These are phyloP conservation scores for Carassius gibelio DNA, from an alignment of 2,113 vertebrate species.

Conservation along the genomic window DNA sequence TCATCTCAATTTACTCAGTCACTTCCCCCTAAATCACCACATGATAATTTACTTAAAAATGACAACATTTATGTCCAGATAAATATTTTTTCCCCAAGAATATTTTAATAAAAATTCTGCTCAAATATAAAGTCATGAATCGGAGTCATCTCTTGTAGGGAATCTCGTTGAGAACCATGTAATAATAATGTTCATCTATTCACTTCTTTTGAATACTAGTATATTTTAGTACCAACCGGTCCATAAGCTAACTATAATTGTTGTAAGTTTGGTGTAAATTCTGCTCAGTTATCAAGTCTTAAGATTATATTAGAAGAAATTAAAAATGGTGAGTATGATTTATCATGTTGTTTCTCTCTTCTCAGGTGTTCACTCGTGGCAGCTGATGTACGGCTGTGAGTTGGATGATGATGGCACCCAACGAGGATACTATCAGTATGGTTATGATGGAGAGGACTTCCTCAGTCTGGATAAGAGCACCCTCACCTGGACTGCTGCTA, in stretches of 20 bases:
- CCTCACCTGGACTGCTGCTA: background rate
- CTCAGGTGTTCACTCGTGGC: background rate
- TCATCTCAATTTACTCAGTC: no score
- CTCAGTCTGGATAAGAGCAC: background rate
- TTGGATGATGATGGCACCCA: background rate
- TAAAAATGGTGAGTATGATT: background rate
- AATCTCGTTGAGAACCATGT: no score
- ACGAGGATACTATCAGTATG: background rate
- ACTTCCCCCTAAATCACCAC: no score
- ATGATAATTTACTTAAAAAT: no score
- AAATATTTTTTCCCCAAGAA: no score
- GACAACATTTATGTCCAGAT: no score
- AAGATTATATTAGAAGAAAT: background rate
- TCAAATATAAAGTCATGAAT: no score
- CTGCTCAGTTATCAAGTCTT: background rate
- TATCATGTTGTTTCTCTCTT: background rate
- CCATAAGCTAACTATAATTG: background rate
- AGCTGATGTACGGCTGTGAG: background rate
- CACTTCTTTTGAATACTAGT: no score
- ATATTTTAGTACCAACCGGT: no score
- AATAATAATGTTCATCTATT: no score
- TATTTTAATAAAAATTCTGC: no score
- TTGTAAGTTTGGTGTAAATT: background rate
- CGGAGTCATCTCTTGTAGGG: no score
- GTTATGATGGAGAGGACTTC: constrained; percentile 39